phyloP scores from a whole-genome alignment of 2,113 vertebrate genomes.

The Peromyscus californicus region DNA sequence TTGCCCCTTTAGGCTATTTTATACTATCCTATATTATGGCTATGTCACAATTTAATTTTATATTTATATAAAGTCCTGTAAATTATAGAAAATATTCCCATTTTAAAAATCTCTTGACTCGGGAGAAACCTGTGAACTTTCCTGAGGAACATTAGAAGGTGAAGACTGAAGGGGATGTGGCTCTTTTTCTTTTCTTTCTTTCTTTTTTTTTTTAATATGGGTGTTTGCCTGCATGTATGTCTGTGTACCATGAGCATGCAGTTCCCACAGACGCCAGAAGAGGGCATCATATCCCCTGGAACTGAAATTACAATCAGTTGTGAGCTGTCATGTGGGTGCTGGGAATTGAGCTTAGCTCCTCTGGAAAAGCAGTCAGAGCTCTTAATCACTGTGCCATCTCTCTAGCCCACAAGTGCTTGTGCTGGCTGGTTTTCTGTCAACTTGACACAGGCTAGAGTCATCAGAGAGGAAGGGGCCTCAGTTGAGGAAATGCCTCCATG shows the following conservation, averaged over 20 bases:
- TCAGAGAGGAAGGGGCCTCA: not conserved
- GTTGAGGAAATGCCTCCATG: not conserved
- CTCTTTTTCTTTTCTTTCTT: too few relatives aligned
- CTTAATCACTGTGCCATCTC: not conserved
- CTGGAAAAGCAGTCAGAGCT: not conserved
- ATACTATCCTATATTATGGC: not conserved
- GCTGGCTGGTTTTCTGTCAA: not conserved
- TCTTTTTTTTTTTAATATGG: not conserved
- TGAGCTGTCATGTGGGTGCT: not conserved
- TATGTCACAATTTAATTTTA: not conserved
- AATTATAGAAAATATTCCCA: not conserved
- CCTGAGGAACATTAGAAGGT: not conserved
- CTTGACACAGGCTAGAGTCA: not conserved
- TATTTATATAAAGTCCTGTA: not conserved
- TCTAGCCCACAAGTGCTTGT: not conserved
- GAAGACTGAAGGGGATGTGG: not conserved
- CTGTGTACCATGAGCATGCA: not conserved
- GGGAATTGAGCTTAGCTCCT: not conserved
- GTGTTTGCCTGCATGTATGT: not conserved
- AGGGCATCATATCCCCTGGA: not conserved
- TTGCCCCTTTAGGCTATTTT: not conserved
- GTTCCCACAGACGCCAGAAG: not conserved
- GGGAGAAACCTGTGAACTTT: not conserved
- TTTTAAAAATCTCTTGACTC: constrained; percentile 11
- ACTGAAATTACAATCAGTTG: not conserved